These are phyloP conservation scores for Amblyjoppa proteus DNA, from an alignment of 2,888 invertebrate species.

Conservation along the genomic window DNA sequence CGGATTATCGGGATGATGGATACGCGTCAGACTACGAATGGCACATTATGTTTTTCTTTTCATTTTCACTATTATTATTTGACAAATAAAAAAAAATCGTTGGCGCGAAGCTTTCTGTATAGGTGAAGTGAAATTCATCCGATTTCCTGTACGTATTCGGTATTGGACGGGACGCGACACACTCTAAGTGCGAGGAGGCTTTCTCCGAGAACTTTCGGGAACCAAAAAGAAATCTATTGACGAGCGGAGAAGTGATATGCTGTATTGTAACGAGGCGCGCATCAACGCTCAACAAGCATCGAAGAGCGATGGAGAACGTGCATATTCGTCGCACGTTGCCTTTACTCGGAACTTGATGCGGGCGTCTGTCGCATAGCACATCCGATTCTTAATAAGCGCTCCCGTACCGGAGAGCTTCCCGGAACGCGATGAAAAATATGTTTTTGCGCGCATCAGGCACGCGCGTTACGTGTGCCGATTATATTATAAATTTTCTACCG, in stretches of 20 bases:
- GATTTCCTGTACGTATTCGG: background rate
- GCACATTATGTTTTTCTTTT: too few species aligned
- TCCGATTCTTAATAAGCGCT: constrained; percentile 73
- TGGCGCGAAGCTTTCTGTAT: background rate
- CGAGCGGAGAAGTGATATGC: constrained; percentile 41
- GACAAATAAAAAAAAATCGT: background rate
- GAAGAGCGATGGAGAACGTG: constrained; percentile 47
- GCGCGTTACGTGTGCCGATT: constrained; percentile 83
- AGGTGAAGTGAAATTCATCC: background rate
- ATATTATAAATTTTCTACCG: constrained; percentile 76
- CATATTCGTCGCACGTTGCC: constrained; percentile 81
- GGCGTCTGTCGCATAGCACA: constrained; percentile 73
- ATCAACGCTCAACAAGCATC: constrained; percentile 35
- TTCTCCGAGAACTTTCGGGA: constrained; percentile 72
- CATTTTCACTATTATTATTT: too few species aligned
- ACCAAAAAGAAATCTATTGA: constrained; percentile 72
- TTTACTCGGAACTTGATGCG: constrained; percentile 74
- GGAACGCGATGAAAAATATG: constrained; percentile 82
- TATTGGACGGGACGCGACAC: background rate
- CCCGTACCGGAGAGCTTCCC: constrained; percentile 73
- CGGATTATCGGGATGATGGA: too few species aligned
- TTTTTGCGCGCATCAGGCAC: constrained; percentile 80
- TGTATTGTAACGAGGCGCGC: constrained; percentile 50
- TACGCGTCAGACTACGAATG: too few species aligned
- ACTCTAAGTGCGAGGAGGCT: background rate